Evolutionary conservation across 2,797 vertebrate species (phyloP), one percentile per base, ranked within the genome.

Genomic region (Pempheris klunzingeri): DNA sequence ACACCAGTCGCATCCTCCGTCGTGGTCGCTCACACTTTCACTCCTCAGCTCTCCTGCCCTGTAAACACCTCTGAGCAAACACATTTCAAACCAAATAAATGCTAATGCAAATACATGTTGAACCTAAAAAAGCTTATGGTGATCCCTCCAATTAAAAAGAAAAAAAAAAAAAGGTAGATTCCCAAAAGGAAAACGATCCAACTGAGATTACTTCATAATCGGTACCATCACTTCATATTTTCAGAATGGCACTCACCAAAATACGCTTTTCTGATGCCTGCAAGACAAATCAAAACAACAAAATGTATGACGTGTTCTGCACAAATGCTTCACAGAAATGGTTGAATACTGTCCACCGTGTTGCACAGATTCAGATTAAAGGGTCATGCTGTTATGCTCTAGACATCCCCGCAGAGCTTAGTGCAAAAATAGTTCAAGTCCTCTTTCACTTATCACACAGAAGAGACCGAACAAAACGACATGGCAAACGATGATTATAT

Each of bases 401-500:
- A 58, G 43, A 69, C 81, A 5, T 79, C 76, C 71, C 82, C 52
- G 28, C 68, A 88, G 87, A 91, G 92, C 88, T 90, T 94, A 93
- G 94, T 95, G 95, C 94, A 95, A 95, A 91, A 92, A 76, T 86
- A 87, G 60, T 92, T 91, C 80, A 89, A 89, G 89, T 92, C 84
- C 88, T 90, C 77, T 77, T 60, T 84, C 68, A 59, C 80, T 79
- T 49, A 61, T 36, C 32, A 68, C 73, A 80, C 55, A 76, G 26
- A 44, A n/a, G 32, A 44, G 39, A 66, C n/a, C n/a, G 66, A 71
- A 60, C 2, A 46, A 71, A 80, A 72, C 32, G 49, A 24, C 71
- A 36, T 53, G 32, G 61, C 58, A 72, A 73, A 71, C 18, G 24
- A 71, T 53, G 30, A 39, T 52, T 36, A 22, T 20, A 72, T 22